Conservation (phyloP, 2,888 invertebrate species). For the Drosophila dives region DNA sequence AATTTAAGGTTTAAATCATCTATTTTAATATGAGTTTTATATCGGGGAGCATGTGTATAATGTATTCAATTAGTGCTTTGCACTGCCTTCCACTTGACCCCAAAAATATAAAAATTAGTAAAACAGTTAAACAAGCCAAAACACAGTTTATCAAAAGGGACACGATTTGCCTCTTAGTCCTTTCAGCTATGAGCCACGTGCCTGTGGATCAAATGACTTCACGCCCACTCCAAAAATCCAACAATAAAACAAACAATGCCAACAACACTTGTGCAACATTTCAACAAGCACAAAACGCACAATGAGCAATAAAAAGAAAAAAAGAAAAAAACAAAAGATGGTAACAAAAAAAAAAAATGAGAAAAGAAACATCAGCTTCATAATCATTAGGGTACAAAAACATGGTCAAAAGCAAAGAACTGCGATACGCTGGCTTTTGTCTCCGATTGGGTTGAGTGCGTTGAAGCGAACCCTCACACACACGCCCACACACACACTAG, state of each 20-base stretch:
- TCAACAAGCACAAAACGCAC: conserved; percentile 18
- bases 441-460: conserved; percentile 58
- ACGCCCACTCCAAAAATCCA: conserved; percentile 60
- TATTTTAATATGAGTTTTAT: neutral
- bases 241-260: conserved; percentile 65
- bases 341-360: conserved; percentile 6
- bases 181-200: neutral
- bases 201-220: conserved; percentile 41
- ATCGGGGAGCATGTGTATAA: neutral
- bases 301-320: conserved; percentile 21
- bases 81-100: neutral
- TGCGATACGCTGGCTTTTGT: conserved; percentile 40
- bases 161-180: conserved; percentile 10
- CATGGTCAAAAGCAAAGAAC: conserved; percentile 30
- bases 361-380: conserved; percentile 51
- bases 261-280: conserved; percentile 40
- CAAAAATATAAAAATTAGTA: conserved; percentile 45
- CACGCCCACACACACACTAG: conserved; percentile 7
- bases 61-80: rapidly evolving
- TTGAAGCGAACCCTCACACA: conserved; percentile 33
- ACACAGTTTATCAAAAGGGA: conserved; percentile 48
- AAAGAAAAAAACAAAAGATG: conserved; percentile 7
- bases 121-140: conserved; percentile 49
- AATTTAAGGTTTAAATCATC: neutral
- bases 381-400: conserved; percentile 73